phyloP scores from a whole-genome alignment of 2,888 invertebrate species.

The Cosmia pyralina region DNA sequence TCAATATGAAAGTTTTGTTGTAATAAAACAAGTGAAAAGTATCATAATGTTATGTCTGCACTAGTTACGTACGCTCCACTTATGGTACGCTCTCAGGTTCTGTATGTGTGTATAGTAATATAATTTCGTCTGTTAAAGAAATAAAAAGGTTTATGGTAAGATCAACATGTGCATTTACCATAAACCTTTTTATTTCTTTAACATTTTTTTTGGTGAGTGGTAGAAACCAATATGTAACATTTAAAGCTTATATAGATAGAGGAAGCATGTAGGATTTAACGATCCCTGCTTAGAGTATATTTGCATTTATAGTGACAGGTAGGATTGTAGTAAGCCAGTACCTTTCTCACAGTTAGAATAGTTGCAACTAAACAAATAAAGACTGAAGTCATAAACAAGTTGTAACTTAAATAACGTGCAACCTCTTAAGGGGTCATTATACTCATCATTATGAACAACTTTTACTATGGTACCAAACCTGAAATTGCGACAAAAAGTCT shows the following conservation, averaged over 20 bases:
- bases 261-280: slow-evolving; percentile 33
- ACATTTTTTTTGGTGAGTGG: background rate
- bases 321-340: slow-evolving; percentile 13
- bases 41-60: background rate
- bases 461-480: too few species aligned
- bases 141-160: too few species aligned
- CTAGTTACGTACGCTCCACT: background rate
- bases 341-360: slow-evolving; percentile 8
- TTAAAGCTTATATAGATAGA: slow-evolving; percentile 27
- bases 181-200: background rate
- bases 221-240: slow-evolving; percentile 37
- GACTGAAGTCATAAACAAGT: background rate
- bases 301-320: slow-evolving; percentile 44
- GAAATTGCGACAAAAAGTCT: too few species aligned
- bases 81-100: too few species aligned
- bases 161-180: too few species aligned
- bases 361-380: slow-evolving; percentile 24
- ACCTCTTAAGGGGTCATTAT: too few species aligned
- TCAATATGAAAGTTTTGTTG: too few species aligned
- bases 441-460: too few species aligned
- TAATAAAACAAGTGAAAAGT: background rate
- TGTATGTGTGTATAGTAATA: background rate
- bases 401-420: too few species aligned
- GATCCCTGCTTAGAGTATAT: slow-evolving; percentile 32
- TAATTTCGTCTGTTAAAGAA: background rate